Percentiles rank a stretch among this genome's conserved stretches.
phyloP scores from a whole-genome alignment of 2,797 vertebrate species.

The Australoheros facetus region DNA sequence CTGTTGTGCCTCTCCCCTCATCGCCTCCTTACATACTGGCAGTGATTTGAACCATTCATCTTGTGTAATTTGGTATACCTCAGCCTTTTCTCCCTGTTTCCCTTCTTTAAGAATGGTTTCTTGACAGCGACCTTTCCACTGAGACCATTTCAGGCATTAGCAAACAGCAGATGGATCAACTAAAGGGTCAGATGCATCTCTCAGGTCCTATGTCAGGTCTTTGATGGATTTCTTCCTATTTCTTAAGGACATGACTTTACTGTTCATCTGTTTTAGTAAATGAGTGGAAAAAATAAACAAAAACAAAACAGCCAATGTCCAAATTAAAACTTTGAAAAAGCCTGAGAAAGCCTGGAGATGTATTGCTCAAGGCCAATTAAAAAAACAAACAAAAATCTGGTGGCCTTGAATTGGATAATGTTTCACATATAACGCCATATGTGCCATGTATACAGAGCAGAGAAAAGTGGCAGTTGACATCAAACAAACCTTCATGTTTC shows the following conservation, averaged over 20 bases:
- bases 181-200: not conserved
- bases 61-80: too few species aligned
- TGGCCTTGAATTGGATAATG: too few species aligned
- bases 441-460: too few species aligned
- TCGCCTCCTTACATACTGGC: too few species aligned
- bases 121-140: too few species aligned
- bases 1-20: too few species aligned
- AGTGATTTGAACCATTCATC: too few species aligned
- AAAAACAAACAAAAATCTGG: not conserved
- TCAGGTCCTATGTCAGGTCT: not conserved
- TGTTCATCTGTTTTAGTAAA: not conserved
- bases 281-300: not conserved
- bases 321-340: not conserved
- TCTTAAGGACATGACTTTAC: not conserved
- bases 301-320: not conserved
- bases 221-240: not conserved
- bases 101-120: too few species aligned
- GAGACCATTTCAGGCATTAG: too few species aligned
- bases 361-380: not conserved
- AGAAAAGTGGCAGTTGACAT: not conserved
- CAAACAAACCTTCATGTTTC: not conserved
- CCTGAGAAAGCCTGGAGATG: not conserved
- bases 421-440: too few species aligned
- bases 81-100: too few species aligned
- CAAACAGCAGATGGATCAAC: too few species aligned